Evolutionary conservation across 92 coral and sea anemone species (phyloP), one percentile per base, ranked within the genome.

Genomic region (Micromussa lordhowensis): DNA sequence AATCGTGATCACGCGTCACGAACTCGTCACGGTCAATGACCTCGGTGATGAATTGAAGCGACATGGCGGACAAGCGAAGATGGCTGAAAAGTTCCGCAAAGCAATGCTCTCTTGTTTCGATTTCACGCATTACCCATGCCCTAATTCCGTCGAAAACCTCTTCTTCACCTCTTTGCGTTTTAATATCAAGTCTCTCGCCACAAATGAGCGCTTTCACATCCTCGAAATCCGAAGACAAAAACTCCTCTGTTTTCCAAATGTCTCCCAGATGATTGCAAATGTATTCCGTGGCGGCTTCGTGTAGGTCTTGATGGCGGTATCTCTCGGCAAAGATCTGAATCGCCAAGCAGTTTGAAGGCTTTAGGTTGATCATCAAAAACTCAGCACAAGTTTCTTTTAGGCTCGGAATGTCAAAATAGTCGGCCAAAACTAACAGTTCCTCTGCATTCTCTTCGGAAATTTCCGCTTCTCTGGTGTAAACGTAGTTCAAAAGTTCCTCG

Each of bases 101-200:
- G 51, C 28, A 48, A 26, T 11, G 61, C 36, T 77, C 77, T 36
- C 89, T 58, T 3, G 66, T 86, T 77, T 77, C 83, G 6, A 24
- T 2, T 4, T 86, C 89, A 40, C 78, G 83, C 30, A 9, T 18
- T 26, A 86, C 66, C 89, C 89, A 86, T 1, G 82, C 48, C 32
- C 53, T 86, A 64, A 86, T 40, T 77, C 89, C 89, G 2, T 63
- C 51, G 48, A 86, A 86, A 24, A 86, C 89, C 0, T 86, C 89
- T 64, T 86, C 89, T 80, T 86, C 89, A 8, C 89, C 89, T 49
- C 63, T 86, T 51, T 77, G 83, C n/a, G 83, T 77, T 76, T 86
- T 77, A 19, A 86, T 77, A 3, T 32, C 82, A 19, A 86, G 89
- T 26, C 53, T 76, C 21, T 86, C 83, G 34, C 83, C 70, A 1